Conservation (phyloP, 2,888 invertebrate species). For the Minunthozetes semirufus region DNA sequence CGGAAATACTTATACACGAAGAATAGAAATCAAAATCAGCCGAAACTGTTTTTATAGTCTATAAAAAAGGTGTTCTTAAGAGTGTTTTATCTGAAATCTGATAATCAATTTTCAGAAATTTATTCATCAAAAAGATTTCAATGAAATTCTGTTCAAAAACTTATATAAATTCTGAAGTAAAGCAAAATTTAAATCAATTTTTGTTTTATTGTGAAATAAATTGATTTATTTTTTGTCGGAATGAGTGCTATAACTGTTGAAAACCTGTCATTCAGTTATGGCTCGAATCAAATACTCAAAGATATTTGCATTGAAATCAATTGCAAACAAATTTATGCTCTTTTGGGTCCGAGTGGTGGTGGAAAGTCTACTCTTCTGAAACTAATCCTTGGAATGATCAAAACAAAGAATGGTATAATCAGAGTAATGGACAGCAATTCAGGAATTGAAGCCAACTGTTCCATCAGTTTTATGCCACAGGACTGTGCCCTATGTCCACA, state of each 20-base stretch:
- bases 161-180: too few relatives aligned
- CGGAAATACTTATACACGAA: too few relatives aligned
- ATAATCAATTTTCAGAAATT: too few relatives aligned
- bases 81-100: too few relatives aligned
- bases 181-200: too few relatives aligned
- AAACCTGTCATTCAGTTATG: slow-evolving; percentile 29
- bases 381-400: slow-evolving; percentile 24
- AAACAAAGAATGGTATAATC: slow-evolving; percentile 3
- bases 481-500: slow-evolving; percentile 31
- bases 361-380: slow-evolving; percentile 33
- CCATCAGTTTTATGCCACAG: slow-evolving; percentile 32
- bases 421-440: slow-evolving; percentile 16
- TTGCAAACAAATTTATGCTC: slow-evolving; percentile 31
- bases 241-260: slow-evolving; percentile 2
- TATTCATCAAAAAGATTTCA: too few relatives aligned
- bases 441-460: slow-evolving; percentile 17
- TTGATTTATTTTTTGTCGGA: background rate
- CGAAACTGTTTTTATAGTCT: too few relatives aligned
- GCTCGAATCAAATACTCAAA: slow-evolving; percentile 25
- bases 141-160: too few relatives aligned
- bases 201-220: background rate
- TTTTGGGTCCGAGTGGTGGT: slow-evolving; percentile 43
- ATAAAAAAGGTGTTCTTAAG: too few relatives aligned
- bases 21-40: too few relatives aligned
- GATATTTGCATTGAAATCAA: slow-evolving; percentile 28